Conservation (phyloP, 2,113 vertebrate species). For the Aleadryas rufinucha region DNA sequence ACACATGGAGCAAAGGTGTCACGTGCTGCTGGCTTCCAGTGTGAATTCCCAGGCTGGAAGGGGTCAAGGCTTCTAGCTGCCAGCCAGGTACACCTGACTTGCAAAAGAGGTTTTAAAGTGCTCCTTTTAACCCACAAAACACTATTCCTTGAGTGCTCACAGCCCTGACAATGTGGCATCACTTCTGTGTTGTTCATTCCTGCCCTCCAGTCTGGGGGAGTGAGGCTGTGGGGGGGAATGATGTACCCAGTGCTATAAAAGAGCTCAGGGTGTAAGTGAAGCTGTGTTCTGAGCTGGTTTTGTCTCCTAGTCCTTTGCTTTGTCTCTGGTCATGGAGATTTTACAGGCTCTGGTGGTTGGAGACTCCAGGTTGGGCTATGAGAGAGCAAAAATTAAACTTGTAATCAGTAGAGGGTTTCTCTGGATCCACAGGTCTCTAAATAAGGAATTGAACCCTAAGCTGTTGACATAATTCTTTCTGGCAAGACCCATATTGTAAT, state of each 20-base stretch:
- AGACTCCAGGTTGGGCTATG: background rate
- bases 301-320: background rate
- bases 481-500: background rate
- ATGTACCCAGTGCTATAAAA: accelerated
- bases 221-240: background rate
- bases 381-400: background rate
- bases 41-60: accelerated
- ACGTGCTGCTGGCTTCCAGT: accelerated
- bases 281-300: background rate
- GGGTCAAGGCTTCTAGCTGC: background rate
- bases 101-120: background rate
- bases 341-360: background rate
- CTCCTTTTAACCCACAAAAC: background rate
- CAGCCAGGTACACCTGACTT: background rate
- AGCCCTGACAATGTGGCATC: accelerated
- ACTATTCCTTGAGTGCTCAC: background rate
- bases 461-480: background rate
- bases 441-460: background rate
- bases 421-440: background rate
- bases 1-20: background rate
- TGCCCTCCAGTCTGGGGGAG: background rate
- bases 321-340: background rate
- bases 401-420: background rate
- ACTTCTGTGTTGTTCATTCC: accelerated
- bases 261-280: background rate